These are phyloP conservation scores for Watsonalla binaria DNA, from an alignment of 2,888 invertebrate genomes.

Conservation along the genomic window DNA sequence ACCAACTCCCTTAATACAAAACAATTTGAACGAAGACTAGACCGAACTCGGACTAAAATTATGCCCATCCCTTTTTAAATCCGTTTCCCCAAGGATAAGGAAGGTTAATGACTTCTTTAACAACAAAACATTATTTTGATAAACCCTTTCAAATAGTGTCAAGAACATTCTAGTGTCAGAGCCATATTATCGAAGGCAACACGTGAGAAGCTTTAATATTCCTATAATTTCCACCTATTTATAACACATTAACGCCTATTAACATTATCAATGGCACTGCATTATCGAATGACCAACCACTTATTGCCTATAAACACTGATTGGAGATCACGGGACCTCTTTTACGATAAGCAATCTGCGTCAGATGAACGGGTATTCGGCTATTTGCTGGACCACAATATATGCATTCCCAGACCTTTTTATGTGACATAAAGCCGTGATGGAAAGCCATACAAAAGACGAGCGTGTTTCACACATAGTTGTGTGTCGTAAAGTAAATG, in stretches of 20 bases:
- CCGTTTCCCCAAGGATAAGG: no score
- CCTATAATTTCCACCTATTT: constrained; percentile 12
- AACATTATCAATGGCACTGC: constrained; percentile 60
- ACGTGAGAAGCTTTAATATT: no score
- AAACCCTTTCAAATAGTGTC: no score
- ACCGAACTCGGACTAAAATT: no score
- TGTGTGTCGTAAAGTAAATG: constrained; percentile 37
- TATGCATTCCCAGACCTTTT: constrained; percentile 69
- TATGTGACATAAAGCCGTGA: constrained; percentile 68
- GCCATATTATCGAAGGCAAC: no score
- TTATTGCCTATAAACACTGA: constrained; percentile 69
- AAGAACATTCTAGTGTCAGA: no score
- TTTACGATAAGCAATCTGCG: constrained; percentile 74
- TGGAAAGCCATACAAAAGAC: constrained; percentile 45
- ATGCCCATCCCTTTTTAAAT: no score
- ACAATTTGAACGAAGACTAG: no score
- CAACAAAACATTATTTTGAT: no score
- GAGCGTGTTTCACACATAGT: constrained; percentile 35
- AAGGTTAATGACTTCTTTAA: no score
- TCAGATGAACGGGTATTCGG: constrained; percentile 41
- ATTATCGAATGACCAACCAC: constrained; percentile 61
- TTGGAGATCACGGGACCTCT: constrained; percentile 72
- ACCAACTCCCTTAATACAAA: no score
- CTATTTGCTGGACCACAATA: constrained; percentile 54
- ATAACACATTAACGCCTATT: constrained; percentile 53